These are phyloP conservation scores for Noctua janthina DNA, from an alignment of 2,888 invertebrate species.

Conservation along the genomic window DNA sequence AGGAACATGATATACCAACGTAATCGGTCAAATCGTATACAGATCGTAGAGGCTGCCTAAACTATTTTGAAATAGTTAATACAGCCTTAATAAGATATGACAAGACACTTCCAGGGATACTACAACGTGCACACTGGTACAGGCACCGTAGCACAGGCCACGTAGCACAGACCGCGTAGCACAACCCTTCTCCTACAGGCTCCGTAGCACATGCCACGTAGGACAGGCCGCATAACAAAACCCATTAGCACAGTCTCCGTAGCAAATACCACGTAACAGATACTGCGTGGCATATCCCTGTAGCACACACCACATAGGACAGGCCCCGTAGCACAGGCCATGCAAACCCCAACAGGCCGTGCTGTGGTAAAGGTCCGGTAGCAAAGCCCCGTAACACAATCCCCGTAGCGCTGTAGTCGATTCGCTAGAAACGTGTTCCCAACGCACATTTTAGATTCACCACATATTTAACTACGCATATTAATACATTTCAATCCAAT, in stretches of 20 bases:
- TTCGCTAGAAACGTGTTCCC: background rate
- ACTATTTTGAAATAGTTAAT: constrained; percentile 3
- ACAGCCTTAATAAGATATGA: background rate
- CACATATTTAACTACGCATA: background rate
- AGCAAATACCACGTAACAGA: no score
- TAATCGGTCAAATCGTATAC: background rate
- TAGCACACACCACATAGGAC: no score
- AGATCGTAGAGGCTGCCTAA: background rate
- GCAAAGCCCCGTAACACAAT: background rate
- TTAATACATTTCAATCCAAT: background rate
- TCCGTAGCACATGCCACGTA: background rate
- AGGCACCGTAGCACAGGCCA: no score
- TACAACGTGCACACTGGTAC: background rate
- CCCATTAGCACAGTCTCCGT: background rate
- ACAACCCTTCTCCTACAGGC: background rate
- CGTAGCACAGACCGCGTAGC: background rate
- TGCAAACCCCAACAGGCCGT: background rate
- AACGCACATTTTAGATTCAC: background rate
- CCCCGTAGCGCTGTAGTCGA: background rate
- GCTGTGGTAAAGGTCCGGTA: background rate
- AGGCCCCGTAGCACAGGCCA: background rate
- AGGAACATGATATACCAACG: background rate
- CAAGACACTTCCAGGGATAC: background rate
- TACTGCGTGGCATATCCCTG: no score
- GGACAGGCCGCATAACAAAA: background rate